Conservation (phyloP, 2,113 vertebrate genomes). For the Cheilinus undulatus region DNA sequence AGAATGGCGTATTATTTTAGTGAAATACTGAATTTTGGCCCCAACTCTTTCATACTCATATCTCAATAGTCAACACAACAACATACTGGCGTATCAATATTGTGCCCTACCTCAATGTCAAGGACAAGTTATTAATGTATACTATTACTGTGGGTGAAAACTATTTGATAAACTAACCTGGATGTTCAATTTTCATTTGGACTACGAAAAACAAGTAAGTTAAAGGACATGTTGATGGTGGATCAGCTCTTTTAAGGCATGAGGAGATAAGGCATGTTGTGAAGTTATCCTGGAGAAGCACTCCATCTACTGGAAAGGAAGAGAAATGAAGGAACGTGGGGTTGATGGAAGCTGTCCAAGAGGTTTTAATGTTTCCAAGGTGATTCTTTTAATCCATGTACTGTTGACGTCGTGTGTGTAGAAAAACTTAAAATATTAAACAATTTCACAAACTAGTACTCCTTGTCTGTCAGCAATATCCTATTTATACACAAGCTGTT, state of each 20-base stretch:
- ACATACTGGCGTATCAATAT: no score
- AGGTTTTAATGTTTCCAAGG: background rate
- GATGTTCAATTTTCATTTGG: background rate
- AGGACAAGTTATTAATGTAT: background rate
- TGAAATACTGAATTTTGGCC: no score
- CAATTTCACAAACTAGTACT: no score
- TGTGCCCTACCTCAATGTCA: no score
- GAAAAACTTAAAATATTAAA: background rate
- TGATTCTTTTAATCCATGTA: no score
- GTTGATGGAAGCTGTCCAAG: no score
- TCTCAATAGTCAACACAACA: no score
- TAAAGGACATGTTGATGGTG: background rate
- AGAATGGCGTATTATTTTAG: no score
- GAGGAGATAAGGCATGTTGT: background rate
- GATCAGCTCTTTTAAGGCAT: background rate
- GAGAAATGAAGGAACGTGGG: background rate
- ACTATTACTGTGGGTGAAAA: no score
- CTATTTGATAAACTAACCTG: background rate
- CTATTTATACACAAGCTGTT: background rate
- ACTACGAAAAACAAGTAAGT: background rate
- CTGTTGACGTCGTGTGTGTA: no score
- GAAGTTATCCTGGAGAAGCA: conserved; percentile 25
- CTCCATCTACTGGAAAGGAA: conserved; percentile 60
- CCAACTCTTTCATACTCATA: no score
- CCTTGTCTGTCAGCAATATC: background rate